Percentiles rank a stretch among this genome's conserved stretches.
Evolutionary conservation across 2,113 vertebrate genomes (phyloP).

Genomic region (Merops nubicus): DNA sequence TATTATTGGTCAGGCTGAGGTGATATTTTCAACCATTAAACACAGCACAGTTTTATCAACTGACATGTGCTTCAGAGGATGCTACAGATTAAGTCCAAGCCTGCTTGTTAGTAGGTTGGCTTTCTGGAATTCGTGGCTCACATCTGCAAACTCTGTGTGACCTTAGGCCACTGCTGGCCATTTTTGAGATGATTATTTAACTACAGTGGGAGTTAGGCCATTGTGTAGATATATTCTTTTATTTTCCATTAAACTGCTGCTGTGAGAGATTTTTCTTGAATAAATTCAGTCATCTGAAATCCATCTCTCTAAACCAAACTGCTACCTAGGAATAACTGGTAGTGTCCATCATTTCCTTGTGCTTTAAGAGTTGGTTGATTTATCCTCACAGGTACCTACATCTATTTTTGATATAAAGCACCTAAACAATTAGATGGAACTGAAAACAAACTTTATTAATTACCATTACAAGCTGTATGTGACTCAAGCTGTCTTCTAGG

Average conservation of each 20-base stretch:
- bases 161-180: neutral
- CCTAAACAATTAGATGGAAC: neutral
- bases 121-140: neutral
- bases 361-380: neutral
- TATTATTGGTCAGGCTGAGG: neutral
- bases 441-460: neutral
- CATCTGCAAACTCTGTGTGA: neutral
- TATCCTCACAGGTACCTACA: neutral
- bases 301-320: neutral
- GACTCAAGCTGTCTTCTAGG: neutral
- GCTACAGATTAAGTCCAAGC: neutral
- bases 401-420: neutral
- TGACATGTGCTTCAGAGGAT: neutral
- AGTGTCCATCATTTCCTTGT: neutral
- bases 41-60: neutral
- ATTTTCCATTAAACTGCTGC: neutral
- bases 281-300: neutral
- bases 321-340: neutral
- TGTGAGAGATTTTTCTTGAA: neutral
- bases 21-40: neutral
- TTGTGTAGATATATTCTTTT: neutral
- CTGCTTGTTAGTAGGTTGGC: neutral
- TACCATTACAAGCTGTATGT: neutral
- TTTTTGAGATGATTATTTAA: neutral
- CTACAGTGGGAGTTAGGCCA: neutral